These are phyloP conservation scores for Maniola hyperantus DNA, from an alignment of 2,888 invertebrate species.

Conservation along the genomic window DNA sequence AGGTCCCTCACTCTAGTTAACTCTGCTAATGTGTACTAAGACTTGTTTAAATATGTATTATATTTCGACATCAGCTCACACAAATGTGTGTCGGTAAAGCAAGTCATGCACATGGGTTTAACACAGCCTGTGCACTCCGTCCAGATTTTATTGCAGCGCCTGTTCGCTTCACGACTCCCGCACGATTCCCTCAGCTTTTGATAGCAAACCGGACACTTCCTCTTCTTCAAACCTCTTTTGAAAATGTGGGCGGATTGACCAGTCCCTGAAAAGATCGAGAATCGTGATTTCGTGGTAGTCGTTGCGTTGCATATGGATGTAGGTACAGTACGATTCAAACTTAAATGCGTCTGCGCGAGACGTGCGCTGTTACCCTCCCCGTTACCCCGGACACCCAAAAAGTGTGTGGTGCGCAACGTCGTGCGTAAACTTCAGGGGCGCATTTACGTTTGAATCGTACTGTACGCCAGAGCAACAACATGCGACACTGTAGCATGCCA, in stretches of 20 bases:
- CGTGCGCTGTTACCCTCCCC: no score
- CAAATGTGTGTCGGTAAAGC: neutral
- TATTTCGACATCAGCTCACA: neutral
- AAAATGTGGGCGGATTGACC: neutral
- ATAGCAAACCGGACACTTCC: slow-evolving; percentile 8
- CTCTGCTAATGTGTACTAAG: no score
- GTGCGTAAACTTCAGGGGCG: no score
- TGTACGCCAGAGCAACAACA: no score
- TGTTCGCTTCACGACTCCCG: slow-evolving; percentile 1
- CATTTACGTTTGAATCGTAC: no score
- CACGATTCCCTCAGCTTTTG: slow-evolving; percentile 7
- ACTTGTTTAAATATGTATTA: neutral
- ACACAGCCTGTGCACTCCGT: slow-evolving; percentile 5
- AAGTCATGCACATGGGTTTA: slow-evolving; percentile 4
- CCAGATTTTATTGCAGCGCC: slow-evolving; percentile 3
- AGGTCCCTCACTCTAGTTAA: no score
- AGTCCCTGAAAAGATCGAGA: neutral
- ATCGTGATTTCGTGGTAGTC: neutral
- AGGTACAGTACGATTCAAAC: no score
- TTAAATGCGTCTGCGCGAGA: no score
- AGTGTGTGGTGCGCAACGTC: no score
- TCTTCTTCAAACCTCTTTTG: slow-evolving; percentile 2
- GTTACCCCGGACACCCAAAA: no score
- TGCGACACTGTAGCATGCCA: no score
- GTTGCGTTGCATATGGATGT: no score